Base-by-base conservation (phyloP, 2,797 vertebrate genomes). In the Triplophysa bombifrons region DNA sequence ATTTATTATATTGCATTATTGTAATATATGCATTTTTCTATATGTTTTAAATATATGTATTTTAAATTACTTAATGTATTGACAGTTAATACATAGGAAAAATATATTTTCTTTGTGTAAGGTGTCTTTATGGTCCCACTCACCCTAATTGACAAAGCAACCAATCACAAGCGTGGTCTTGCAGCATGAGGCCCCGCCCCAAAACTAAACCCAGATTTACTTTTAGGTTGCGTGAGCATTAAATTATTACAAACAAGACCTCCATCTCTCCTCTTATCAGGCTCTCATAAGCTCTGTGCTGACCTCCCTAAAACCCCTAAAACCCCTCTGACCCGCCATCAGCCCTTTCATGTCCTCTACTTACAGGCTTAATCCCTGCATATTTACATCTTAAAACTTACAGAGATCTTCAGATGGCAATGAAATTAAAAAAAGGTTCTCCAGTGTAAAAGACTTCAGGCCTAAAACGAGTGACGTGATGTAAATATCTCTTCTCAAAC, bases 331-430 rank as follows among this genome's bases (percentile, higher is more conserved):
- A 61, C 67, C 34, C 86, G 10, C 10, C 77, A 69, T 84, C 79
- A 80, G 83, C 76, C 63, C 84, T 85, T 85, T 73, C 72, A 48
- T 30, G 4, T 53, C 48, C 76, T 83, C 85, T 86, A 83, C 58
- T 77, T 86, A 85, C 87, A 85, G 78, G 74, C 84, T 79, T 91
- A 93, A 93, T 93, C 92, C 88, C 60, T 1, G 20, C 67, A 20
- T 89, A 87, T 93, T 92, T 91, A 88, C 87, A 88, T 90, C 87
- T 89, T 90, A 88, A 89, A 88, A 85, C 84, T 50, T 8, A 48
- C 72, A 50, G 50, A 68, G 75, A n/a, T 34, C 61, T 66, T 66
- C 41, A 68, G 34, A 74, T 1, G 16, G 11, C 60, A 72, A 56
- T 30, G 51, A 84, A 74, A 79, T 78, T 64, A 78, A 79, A 75